Conservation (phyloP, 2,888 invertebrate genomes). For the Adelognathus sp. region DNA sequence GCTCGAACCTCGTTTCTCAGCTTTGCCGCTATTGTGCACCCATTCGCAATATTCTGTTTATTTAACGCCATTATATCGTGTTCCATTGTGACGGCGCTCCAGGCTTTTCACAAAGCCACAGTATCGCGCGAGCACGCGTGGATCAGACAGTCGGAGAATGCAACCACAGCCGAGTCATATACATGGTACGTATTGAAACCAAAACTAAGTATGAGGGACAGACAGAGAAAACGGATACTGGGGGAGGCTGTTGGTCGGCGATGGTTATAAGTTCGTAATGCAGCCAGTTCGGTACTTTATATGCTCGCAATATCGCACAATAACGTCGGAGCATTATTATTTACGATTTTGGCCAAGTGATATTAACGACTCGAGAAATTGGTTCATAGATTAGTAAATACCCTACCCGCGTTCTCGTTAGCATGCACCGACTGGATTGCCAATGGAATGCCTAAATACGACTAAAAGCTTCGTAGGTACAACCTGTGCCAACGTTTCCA, state of each 20-base stretch:
- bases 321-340: conserved; percentile 2
- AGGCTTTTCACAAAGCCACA: conserved; percentile 31
- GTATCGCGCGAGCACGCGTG: conserved; percentile 4
- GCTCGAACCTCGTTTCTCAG: conserved; percentile 1
- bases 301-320: neutral
- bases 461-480: neutral
- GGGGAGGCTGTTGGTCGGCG: neutral
- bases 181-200: neutral
- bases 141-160: neutral
- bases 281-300: neutral
- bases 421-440: neutral
- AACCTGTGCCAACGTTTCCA: neutral
- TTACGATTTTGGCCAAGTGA: conserved; percentile 6
- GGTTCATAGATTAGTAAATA: neutral
- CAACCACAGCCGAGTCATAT: neutral
- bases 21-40: conserved; percentile 18
- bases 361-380: conserved; percentile 2
- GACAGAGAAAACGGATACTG: neutral
- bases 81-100: conserved; percentile 16
- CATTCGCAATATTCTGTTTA: conserved; percentile 19
- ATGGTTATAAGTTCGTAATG: neutral
- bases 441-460: neutral
- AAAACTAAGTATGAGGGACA: neutral
- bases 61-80: conserved; percentile 20
- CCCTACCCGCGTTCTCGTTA: neutral